Evolutionary conservation across 64 coral and sea anemone genomes (phyloP).

Genomic region (Pocillopora damicornis): DNA sequence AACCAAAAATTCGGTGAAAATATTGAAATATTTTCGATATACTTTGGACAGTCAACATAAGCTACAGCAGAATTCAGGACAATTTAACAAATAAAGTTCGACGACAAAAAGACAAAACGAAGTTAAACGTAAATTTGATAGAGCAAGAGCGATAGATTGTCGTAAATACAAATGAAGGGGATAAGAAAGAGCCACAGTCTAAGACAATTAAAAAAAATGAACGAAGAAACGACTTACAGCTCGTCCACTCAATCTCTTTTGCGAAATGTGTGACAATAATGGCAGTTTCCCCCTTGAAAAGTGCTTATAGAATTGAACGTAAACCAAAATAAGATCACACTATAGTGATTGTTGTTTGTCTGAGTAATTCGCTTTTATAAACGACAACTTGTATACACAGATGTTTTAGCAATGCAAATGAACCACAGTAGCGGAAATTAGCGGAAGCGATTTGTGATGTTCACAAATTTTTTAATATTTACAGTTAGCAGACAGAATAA

Average conservation of each 20-base stretch:
- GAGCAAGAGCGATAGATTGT: background rate
- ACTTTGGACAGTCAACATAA: background rate
- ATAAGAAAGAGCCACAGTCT: background rate
- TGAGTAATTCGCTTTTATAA: background rate
- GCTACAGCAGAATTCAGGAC: background rate
- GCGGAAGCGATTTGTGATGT: too few species aligned
- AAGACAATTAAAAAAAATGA: background rate
- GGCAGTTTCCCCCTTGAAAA: background rate
- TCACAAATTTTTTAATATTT: too few species aligned
- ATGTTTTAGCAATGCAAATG: conserved; percentile 5
- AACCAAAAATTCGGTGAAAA: background rate
- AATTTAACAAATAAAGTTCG: too few species aligned
- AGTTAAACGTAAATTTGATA: too few species aligned
- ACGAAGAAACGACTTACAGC: background rate
- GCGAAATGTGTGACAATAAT: background rate
- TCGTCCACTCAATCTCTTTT: background rate
- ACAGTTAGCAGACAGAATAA: too few species aligned
- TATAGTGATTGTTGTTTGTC: background rate
- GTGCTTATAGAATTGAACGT: background rate
- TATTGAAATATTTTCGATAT: background rate
- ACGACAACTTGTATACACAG: background rate
- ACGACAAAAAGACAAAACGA: too few species aligned
- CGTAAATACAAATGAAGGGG: background rate
- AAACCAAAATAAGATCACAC: background rate
- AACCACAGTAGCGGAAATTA: background rate